Evolutionary conservation across 2,888 invertebrate genomes (phyloP), one percentile per base, ranked within the genome.

Genomic region (Oxytorus armatus): DNA sequence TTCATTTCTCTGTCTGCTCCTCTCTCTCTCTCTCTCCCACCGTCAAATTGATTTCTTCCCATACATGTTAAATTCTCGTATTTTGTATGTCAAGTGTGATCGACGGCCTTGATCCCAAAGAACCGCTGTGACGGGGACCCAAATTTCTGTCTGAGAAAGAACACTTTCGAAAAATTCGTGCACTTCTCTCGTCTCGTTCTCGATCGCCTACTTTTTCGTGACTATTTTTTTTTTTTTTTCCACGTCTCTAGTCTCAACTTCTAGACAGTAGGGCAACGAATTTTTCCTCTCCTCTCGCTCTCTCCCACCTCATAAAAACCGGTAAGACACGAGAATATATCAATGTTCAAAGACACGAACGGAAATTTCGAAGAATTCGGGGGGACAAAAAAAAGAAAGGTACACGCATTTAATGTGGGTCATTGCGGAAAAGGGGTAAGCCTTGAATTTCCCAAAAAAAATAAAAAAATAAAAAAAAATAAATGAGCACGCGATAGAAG

Each of bases 41-140:
- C 42, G 33, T 25, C 51, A 16, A 11, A 42, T 49, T 57, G 29
- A 53, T 66, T 66, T 66, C 65, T 66, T 66, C 39, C 8, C 4
- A 44, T 14, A 11, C n/a, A n/a, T 16, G 25, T 47, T 33, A 49
- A 29, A 68, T 65, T 49, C 23, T 33, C 16, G 42, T 44, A 11
- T 76, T 76, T 72, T 68, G 44, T 76, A 53, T 79, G 76, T 79
- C 79, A 79, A 76, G 53, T 53, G 39, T 36, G 59, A 61, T 33
- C 39, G 16, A 51, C 76, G 76, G 66, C 76, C 79, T 76, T 79
- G 72, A 76, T 76, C 72, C 61, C 66, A 18, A 53, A 16, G 44
- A 39, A 39, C 55, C 57, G 36, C 53, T 73, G 25, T 3, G 53
- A 66, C 39, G 23, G 69, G 65, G 73, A 63, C 68, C 78, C 68